Evolutionary conservation across 2,888 invertebrate species (phyloP).

Genomic region (Erpobdella octoculata): DNA sequence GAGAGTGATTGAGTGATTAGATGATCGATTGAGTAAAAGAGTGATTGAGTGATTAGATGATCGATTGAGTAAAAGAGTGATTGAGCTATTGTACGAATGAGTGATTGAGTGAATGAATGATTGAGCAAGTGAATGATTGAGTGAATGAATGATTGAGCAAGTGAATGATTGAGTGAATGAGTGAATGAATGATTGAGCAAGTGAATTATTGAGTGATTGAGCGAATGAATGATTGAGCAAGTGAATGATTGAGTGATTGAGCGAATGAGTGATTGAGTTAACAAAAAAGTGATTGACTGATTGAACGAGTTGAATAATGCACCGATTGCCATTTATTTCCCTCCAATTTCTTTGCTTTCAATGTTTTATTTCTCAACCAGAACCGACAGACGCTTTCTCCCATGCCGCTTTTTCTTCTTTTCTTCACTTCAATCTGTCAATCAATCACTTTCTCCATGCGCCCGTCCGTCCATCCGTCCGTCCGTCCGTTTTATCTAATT

Average conservation of each 20-base stretch:
- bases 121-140: not conserved
- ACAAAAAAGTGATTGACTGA: not conserved
- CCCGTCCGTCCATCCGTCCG: constrained; percentile 12
- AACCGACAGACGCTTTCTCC: too few species aligned
- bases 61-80: not conserved
- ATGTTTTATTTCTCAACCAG: too few species aligned
- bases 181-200: not conserved
- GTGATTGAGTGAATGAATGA: not conserved
- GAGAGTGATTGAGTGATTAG: not conserved
- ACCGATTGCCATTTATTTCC: too few species aligned
- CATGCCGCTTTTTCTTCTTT: too few species aligned
- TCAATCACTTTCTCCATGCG: constrained; percentile 9
- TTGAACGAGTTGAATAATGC: not conserved
- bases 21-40: not conserved
- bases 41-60: not conserved
- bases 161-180: not conserved
- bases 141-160: not conserved
- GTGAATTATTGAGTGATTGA: not conserved
- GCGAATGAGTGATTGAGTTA: not conserved
- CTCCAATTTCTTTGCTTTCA: too few species aligned
- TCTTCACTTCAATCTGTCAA: constrained; percentile 8
- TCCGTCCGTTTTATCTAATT: too few species aligned
- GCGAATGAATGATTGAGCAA: not conserved
- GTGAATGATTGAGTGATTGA: not conserved
- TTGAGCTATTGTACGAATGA: not conserved